These are phyloP conservation scores for Rhynchomys soricoides DNA, from an alignment of 2,113 vertebrate species.

Conservation along the genomic window DNA sequence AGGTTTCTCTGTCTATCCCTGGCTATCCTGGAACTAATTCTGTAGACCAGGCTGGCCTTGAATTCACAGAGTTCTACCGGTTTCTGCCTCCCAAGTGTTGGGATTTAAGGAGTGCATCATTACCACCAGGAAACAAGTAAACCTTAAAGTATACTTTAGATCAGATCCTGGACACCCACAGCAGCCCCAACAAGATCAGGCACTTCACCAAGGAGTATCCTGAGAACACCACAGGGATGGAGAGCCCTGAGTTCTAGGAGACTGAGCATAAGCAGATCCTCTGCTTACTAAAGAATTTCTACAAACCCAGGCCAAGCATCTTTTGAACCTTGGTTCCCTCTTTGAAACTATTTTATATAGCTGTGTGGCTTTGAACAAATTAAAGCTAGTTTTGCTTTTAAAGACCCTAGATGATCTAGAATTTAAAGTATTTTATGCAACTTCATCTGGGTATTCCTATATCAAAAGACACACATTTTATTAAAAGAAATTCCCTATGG, in stretches of 20 bases:
- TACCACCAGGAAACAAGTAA: neutral
- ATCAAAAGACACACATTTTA: slow-evolving; percentile 9
- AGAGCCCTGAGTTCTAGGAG: neutral
- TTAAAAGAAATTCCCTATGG: neutral
- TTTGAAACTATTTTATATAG: neutral
- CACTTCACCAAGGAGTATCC: neutral
- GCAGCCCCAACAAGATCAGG: neutral
- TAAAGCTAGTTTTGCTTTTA: neutral
- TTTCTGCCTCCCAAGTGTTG: neutral
- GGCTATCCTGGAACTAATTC: neutral
- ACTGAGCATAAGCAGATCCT: neutral
- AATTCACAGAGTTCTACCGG: neutral
- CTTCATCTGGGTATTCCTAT: slow-evolving; percentile 26
- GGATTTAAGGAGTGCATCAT: neutral
- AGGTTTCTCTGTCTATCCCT: neutral
- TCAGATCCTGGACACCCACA: neutral
- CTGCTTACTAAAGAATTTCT: neutral
- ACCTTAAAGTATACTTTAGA: neutral
- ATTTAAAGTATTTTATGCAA: slow-evolving; percentile 40
- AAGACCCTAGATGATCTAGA: slow-evolving; percentile 5
- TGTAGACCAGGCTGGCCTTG: neutral
- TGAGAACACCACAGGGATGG: neutral
- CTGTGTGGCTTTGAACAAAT: neutral
- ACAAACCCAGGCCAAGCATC: neutral
- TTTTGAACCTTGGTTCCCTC: neutral